phyloP scores from a whole-genome alignment of 2,113 vertebrate species.

The Pteropus alecto region DNA sequence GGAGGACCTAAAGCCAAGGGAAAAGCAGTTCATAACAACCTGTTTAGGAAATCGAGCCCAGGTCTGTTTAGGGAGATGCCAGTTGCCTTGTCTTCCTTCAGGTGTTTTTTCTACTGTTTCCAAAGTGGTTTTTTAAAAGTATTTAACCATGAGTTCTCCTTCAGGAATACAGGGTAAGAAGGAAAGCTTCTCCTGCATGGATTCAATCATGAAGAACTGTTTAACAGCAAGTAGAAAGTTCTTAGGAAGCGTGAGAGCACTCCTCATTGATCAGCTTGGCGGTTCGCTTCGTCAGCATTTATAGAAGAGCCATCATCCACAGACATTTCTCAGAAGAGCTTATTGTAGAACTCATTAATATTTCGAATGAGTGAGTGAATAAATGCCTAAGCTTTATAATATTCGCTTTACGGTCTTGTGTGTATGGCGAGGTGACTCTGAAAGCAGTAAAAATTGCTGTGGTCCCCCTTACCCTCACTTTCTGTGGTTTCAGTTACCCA shows the following conservation, averaged over 20 bases:
- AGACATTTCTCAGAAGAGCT: neutral
- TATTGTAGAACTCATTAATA: neutral
- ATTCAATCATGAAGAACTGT: conserved; percentile 19
- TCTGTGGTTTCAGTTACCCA: neutral
- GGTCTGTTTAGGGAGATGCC: neutral
- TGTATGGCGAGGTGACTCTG: neutral
- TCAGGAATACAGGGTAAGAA: neutral
- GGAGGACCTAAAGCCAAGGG: neutral
- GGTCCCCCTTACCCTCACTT: neutral
- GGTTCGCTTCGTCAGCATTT: neutral
- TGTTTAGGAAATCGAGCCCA: neutral
- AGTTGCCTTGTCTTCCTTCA: neutral
- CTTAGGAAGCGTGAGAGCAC: neutral
- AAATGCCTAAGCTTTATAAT: neutral
- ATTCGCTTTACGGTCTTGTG: neutral
- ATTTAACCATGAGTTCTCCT: neutral
- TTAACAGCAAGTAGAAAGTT: neutral
- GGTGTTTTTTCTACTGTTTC: conserved; percentile 15
- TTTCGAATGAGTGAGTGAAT: neutral
- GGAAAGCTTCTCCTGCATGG: neutral
- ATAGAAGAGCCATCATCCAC: neutral
- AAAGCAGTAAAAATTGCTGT: neutral
- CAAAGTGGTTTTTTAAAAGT: neutral
- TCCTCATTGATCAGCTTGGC: neutral
- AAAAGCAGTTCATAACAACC: conserved; percentile 44